Conservation (phyloP, 2,888 invertebrate species). For the Agriopis leucophaearia region DNA sequence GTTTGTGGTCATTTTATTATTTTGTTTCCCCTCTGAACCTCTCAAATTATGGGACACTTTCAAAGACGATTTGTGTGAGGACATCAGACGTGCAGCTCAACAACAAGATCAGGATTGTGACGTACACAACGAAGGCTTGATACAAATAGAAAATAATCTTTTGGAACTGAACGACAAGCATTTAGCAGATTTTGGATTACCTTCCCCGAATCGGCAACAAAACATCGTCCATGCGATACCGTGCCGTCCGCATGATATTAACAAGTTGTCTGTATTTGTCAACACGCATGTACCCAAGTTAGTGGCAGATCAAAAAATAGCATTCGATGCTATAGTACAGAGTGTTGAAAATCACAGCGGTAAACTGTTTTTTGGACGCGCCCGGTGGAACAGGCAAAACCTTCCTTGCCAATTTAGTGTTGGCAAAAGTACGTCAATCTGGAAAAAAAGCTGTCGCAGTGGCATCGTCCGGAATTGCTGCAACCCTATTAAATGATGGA, state of each 20-base stretch:
- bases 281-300: no score
- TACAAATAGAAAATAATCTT: conserved; percentile 3
- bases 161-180: background rate
- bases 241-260: no score
- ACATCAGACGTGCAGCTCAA: background rate
- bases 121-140: background rate
- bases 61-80: conserved; percentile 2
- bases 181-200: background rate
- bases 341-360: no score
- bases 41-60: background rate
- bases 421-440: background rate
- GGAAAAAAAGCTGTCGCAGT: background rate
- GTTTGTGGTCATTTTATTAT: background rate
- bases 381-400: background rate
- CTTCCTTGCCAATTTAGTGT: background rate
- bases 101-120: background rate
- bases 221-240: no score
- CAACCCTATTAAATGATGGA: background rate
- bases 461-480: background rate
- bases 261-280: no score
- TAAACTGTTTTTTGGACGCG: background rate
- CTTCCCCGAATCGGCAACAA: background rate
- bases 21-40: background rate
- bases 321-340: no score
- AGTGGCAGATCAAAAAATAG: no score